These are phyloP conservation scores for Coregonus ussuriensis DNA, from an alignment of 2,797 vertebrate species.

Conservation along the genomic window DNA sequence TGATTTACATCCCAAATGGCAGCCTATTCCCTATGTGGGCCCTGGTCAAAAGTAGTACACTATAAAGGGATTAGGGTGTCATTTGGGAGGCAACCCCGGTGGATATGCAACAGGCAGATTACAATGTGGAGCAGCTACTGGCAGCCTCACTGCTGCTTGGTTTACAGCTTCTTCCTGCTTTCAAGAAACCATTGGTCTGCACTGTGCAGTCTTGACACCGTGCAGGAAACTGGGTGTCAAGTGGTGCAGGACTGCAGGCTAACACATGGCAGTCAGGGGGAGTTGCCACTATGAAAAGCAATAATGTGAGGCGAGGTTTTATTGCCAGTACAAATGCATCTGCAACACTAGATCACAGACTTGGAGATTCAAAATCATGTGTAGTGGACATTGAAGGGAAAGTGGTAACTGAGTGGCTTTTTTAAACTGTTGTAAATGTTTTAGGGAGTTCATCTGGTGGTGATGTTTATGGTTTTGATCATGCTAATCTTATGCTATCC, in stretches of 20 bases:
- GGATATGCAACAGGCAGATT: neutral
- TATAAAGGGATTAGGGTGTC: neutral
- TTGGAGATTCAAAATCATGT: neutral
- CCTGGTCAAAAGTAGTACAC: neutral
- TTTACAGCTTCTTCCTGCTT: constrained; percentile 6
- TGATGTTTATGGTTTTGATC: no score
- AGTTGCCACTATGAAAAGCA: neutral
- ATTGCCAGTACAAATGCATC: neutral
- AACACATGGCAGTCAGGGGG: constrained; percentile 1
- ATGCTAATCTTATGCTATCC: no score
- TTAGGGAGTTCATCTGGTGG: no score
- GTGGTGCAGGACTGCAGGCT: constrained; percentile 4
- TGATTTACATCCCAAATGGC: neutral
- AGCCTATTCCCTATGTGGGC: neutral
- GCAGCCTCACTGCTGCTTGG: constrained; percentile 20
- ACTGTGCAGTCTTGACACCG: constrained; percentile 15
- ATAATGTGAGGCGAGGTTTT: neutral
- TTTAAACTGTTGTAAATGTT: no score
- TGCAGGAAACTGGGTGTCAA: constrained; percentile 17
- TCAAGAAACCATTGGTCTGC: constrained; percentile 30
- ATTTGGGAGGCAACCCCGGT: neutral
- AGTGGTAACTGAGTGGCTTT: no score
- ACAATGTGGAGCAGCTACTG: constrained; percentile 3
- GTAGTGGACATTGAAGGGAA: no score
- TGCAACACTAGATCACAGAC: neutral